Conservation (phyloP, 64 coral and sea anemone genomes). For the Stichodactyla helianthus region DNA sequence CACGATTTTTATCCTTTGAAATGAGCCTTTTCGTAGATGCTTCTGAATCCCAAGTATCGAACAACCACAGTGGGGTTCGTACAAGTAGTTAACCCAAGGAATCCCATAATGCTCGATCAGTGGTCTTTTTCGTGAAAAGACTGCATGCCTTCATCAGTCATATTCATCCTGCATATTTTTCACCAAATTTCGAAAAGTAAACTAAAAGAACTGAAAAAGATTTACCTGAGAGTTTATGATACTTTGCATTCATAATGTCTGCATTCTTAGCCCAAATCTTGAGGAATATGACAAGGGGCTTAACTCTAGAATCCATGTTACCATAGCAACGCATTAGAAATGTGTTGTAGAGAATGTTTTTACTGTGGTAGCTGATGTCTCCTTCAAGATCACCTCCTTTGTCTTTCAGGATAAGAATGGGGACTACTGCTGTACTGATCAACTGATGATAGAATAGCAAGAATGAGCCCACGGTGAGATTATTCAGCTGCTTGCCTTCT, state of each 20-base stretch:
- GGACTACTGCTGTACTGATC: slow-evolving; percentile 46
- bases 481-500: no score
- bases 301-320: slow-evolving; percentile 43
- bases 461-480: no score
- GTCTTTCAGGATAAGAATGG: slow-evolving; percentile 53
- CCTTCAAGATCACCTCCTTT: slow-evolving; percentile 14
- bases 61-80: no score
- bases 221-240: slow-evolving; percentile 60
- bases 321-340: slow-evolving; percentile 60
- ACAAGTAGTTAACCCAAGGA: no score
- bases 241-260: slow-evolving; percentile 32
- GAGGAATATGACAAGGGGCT: slow-evolving; percentile 24
- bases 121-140: no score
- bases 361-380: slow-evolving; percentile 43
- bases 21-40: no score
- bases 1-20: no score
- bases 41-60: no score
- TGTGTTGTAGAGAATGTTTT: slow-evolving; percentile 46
- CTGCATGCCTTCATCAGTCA: no score
- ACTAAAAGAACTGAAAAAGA: background rate
- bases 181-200: background rate
- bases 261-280: slow-evolving; percentile 60
- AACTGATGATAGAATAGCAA: slow-evolving; percentile 8
- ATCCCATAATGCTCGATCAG: no score
- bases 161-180: no score